Evolutionary conservation across 2,888 invertebrate species (phyloP).

Genomic region (Nomada fabriciana): DNA sequence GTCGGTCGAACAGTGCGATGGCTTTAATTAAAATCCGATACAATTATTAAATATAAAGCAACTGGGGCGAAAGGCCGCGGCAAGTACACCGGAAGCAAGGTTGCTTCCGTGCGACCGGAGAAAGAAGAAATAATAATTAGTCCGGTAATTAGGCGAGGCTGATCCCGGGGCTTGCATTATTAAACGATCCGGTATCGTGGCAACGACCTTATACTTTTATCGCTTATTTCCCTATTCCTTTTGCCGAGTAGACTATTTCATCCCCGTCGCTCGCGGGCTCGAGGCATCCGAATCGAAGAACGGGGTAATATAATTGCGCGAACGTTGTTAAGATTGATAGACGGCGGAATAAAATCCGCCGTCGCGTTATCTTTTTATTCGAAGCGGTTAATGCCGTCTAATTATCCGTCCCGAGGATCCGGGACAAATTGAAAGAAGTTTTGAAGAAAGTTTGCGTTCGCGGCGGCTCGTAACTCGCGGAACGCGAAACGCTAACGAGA

Average conservation of each 20-base stretch:
- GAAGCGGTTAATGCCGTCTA: slow-evolving; percentile 76
- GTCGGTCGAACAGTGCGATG: background rate
- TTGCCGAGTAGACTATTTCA: background rate
- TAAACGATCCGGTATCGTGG: slow-evolving; percentile 15
- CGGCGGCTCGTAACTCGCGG: slow-evolving; percentile 54
- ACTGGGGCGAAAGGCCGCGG: slow-evolving; percentile 15
- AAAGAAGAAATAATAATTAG: slow-evolving; percentile 39
- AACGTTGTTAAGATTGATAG: no score
- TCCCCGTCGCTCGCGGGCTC: background rate
- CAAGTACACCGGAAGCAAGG: slow-evolving; percentile 16
- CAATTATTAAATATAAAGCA: slow-evolving; percentile 45
- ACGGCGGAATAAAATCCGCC: background rate
- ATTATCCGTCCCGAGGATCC: slow-evolving; percentile 82
- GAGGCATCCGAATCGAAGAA: background rate
- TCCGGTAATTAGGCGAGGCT: slow-evolving; percentile 25
- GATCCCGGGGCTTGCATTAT: background rate
- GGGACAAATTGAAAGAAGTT: slow-evolving; percentile 82
- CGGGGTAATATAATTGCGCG: slow-evolving; percentile 18
- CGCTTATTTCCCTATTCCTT: background rate
- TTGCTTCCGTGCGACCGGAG: slow-evolving; percentile 12
- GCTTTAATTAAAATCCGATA: slow-evolving; percentile 48
- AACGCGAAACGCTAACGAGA: slow-evolving; percentile 7
- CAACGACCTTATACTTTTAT: background rate
- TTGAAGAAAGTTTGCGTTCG: slow-evolving; percentile 70
- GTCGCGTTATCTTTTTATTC: background rate